Evolutionary conservation across 2,797 vertebrate species (phyloP), one percentile per base, ranked within the genome.

Genomic region (Sphenodon punctatus): DNA sequence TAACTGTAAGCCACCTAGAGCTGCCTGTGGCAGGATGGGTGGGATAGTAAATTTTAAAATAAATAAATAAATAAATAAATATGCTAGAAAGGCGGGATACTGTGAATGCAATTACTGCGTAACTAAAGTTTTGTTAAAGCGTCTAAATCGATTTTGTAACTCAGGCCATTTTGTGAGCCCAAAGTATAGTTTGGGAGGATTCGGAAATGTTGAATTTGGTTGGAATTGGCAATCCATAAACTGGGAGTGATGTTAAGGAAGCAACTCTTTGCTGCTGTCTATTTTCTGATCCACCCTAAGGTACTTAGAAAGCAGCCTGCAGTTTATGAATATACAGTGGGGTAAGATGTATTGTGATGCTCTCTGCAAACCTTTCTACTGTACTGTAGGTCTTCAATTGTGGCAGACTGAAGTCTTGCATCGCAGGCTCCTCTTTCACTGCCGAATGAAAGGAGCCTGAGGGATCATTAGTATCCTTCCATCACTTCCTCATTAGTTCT

Each of bases 401-500:
- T 80, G 78, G 75, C 87, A 84, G 84, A 80, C 82, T 78, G 42
- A 55, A 85, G 19, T 53, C 48, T 69, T 68, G 22, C 42, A 67
- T 76, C 10, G 13, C 58, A n/a, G 8, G 0, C 3, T 81, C 80
- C 88, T 77, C 82, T 80, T 75, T 70, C 72, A 56, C 78, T 11
- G 69, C 87, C 39, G 59, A 92, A 92, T 84, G 88, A 75, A 82
- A 79, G 88, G 91, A 95, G 92, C 92, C 92, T 71, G 30, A 71
- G 91, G 94, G 88, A 88, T 96, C 95, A 92, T 95, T 94, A 94
- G 93, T 90, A 86, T 78, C 95, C 92, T 96, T 95, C 95, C 91
- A 93, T 94, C 93, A 93, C 95, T 93, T 95, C 94, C 95, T 96
- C 96, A 95, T 96, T 96, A 96, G 96, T 95, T 96, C 95, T 95